phyloP scores from a whole-genome alignment of 2,113 vertebrate genomes.

The Bubo scandiacus region DNA sequence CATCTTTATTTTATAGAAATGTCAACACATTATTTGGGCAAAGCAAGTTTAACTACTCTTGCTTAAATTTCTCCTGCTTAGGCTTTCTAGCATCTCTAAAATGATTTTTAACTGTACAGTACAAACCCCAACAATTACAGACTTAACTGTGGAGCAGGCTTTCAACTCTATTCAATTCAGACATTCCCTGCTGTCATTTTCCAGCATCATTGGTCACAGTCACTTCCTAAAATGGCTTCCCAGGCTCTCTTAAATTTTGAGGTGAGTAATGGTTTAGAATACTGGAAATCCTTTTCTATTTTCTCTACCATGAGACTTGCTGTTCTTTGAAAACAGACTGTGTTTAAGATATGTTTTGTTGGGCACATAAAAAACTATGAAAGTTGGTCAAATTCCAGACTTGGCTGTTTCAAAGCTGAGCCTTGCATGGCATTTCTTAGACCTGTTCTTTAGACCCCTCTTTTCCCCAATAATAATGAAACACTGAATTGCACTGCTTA shows the following conservation, averaged over 20 bases:
- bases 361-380: rapidly evolving
- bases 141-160: neutral
- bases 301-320: rapidly evolving
- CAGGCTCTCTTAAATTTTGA: neutral
- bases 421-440: neutral
- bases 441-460: neutral
- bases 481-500: neutral
- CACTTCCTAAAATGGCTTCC: neutral
- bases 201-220: neutral
- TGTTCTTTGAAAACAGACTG: neutral
- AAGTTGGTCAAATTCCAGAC: neutral
- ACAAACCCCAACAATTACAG: neutral
- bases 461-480: neutral
- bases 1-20: neutral
- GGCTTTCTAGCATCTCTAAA: neutral
- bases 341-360: neutral
- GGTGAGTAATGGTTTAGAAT: neutral
- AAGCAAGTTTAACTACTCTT: neutral
- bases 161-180: neutral
- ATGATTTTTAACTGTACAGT: neutral
- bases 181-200: neutral
- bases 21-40: neutral
- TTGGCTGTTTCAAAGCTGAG: neutral
- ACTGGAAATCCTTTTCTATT: neutral
- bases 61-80: neutral